phyloP scores from a whole-genome alignment of 2,113 vertebrate species.

The Salvelinus alpinus region DNA sequence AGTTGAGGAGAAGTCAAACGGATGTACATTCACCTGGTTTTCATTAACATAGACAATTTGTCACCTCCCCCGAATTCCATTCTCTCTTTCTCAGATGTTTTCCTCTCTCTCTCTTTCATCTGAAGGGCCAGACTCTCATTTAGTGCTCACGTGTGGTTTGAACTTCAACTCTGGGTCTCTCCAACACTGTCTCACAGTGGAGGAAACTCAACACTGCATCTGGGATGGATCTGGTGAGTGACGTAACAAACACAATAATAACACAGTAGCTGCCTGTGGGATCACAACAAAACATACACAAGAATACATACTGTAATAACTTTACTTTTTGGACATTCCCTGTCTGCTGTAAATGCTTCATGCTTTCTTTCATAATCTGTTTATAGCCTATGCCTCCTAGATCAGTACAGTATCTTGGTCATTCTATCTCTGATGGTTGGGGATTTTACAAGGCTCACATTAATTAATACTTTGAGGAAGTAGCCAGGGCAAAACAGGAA shows the following conservation, averaged over 20 bases:
- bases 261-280: not conserved
- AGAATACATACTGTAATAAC: not conserved
- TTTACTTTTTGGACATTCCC: not conserved
- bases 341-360: too few relatives aligned
- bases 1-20: conserved; percentile 36
- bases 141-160: not conserved
- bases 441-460: not conserved
- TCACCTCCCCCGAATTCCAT: conserved; percentile 56
- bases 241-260: conserved; percentile 12
- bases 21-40: conserved; percentile 52
- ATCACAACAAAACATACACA: not conserved
- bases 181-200: conserved; percentile 52
- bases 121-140: not conserved
- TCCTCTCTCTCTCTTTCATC: not conserved
- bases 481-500: conserved; percentile 54
- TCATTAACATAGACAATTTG: conserved; percentile 56
- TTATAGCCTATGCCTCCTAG: not conserved
- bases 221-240: conserved; percentile 13
- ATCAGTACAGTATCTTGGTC: not conserved
- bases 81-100: conserved; percentile 5
- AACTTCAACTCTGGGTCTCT: conserved; percentile 14
- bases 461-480: conserved; percentile 54
- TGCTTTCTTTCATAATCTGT: not conserved
- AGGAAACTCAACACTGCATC: conserved; percentile 37
- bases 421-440: not conserved